Conservation (phyloP, 2,888 invertebrate genomes). For the Stenodema calcarata region DNA sequence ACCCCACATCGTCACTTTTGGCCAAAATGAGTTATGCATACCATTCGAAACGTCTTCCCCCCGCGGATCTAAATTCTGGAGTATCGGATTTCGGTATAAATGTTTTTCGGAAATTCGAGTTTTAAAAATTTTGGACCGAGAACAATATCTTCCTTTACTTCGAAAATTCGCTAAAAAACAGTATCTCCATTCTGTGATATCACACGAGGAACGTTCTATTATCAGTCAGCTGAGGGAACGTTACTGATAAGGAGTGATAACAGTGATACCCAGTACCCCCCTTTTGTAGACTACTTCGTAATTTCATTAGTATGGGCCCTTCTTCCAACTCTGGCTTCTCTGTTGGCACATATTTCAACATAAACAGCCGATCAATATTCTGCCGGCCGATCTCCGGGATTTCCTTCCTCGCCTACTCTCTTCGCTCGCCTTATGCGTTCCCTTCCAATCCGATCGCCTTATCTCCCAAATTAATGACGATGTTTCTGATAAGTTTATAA, state of each 20-base stretch:
- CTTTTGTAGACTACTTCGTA: constrained; percentile 8
- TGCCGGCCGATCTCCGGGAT: not conserved
- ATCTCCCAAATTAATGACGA: not conserved
- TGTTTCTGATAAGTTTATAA: not conserved
- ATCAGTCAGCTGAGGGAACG: constrained; percentile 23
- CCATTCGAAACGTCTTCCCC: too few species aligned
- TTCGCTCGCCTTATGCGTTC: not conserved
- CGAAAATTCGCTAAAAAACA: not conserved
- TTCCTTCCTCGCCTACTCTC: not conserved
- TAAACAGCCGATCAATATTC: constrained; percentile 16
- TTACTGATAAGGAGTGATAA: not conserved
- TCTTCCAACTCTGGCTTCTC: constrained; percentile 19
- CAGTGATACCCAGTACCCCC: too few species aligned
- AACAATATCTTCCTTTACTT: not conserved
- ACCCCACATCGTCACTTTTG: too few species aligned
- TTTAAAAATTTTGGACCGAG: too few species aligned
- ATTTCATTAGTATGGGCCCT: constrained; percentile 13
- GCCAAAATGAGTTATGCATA: too few species aligned
- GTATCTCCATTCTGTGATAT: not conserved
- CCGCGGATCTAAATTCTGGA: too few species aligned
- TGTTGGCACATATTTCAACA: constrained; percentile 13
- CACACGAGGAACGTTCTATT: too few species aligned
- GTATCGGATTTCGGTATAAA: too few species aligned
- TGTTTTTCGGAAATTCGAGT: too few species aligned
- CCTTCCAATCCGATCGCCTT: not conserved